Conservation (phyloP, 2,113 vertebrate genomes). For the Cairina moschata region DNA sequence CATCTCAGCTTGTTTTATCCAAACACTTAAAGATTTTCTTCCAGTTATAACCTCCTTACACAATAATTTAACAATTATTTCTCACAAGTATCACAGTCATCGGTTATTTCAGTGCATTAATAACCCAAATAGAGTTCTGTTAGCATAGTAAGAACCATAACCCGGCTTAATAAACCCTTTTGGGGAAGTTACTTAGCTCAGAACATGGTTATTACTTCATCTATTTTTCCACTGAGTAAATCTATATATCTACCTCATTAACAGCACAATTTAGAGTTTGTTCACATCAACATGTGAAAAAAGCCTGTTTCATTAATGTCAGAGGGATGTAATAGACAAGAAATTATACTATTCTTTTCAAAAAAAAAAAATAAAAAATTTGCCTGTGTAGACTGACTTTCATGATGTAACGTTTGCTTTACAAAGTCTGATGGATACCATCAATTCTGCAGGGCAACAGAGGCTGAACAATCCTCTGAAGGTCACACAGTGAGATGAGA, state of each 20-base stretch:
- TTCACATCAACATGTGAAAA: background rate
- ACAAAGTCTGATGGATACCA: background rate
- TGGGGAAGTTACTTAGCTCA: background rate
- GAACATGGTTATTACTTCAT: background rate
- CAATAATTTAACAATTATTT: slow-evolving; percentile 19
- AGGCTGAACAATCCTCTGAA: background rate
- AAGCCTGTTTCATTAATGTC: background rate
- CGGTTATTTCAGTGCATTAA: slow-evolving; percentile 8
- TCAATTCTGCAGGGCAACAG: background rate
- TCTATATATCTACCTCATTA: background rate
- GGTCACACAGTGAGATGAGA: background rate
- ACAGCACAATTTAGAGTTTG: background rate
- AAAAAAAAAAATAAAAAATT: background rate
- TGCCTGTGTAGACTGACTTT: background rate
- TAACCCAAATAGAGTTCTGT: slow-evolving; percentile 3
- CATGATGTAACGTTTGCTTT: background rate
- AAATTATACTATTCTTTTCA: background rate
- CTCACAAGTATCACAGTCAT: background rate
- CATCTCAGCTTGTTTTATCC: background rate
- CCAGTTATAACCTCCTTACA: background rate
- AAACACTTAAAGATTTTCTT: slow-evolving; percentile 1
- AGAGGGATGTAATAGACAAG: background rate
- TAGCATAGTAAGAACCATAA: background rate
- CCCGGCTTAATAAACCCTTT: background rate
- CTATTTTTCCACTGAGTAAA: background rate